Base-by-base conservation (phyloP, 2,797 vertebrate genomes). In the Somateria mollissima region DNA sequence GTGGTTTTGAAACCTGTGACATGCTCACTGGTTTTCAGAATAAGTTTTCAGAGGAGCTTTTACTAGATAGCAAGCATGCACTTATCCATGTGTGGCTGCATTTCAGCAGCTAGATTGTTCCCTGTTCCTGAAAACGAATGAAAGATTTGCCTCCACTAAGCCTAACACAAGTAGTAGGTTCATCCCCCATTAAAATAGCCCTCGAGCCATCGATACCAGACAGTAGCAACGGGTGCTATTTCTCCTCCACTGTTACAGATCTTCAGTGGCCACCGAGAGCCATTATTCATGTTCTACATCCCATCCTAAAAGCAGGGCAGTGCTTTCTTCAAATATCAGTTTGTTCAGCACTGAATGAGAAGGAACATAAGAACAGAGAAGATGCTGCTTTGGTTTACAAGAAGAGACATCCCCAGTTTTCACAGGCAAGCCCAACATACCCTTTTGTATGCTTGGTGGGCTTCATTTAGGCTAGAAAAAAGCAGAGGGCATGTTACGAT, bases 361-460 rank as follows among this genome's bases (percentile, higher is more conserved):
- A 69, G 34, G 14, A 47, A 34, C 5, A 3, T 21, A 61, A 57
- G 60, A 47, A 57, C 37, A 73, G 66, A 73, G 66, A n/a, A 62
- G 74, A n/a, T 16, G 6, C 21, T 62, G 19, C 47, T 71, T 53
- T 21, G 37, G 36, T 47, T 73, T 69, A 43, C 5, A 3, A 84
- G 70, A 4, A 87, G 70, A 66, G n/a, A 21, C 57, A 57, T 58
- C 47, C 37, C 66, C 74, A 53, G 21, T 60, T 87, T 30, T n/a
- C 61, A 43, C 53, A 80, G 47, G 57, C 37, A 89, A 81, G 80
- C 17, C 25, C 34, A 62, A 66, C 87, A 24, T 14, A 49, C 18
- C 62, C 7, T 1, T 60, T 41, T 2, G 1, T 60, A 30, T 2
- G 5, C 19, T 39, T 2, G 0, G 61, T 9, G 60, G n/a, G 36